A percentile compares a stretch with the other conserved stretches of the same genome.
phyloP scores from a whole-genome alignment of 1,140 invertebrate genomes.

The Spodoptera litura region DNA sequence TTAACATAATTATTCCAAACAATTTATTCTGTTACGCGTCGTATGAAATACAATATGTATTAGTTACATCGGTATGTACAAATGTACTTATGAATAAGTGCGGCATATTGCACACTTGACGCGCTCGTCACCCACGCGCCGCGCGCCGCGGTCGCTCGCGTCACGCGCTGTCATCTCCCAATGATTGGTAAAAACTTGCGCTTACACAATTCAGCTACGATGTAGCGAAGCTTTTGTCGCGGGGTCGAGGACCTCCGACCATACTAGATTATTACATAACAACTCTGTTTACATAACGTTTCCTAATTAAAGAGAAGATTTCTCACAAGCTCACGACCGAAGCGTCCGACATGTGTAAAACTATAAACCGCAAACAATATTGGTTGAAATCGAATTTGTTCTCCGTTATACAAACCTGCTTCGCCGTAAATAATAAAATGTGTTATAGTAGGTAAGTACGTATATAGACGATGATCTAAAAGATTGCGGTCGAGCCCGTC shows the following conservation, averaged over 20 bases:
- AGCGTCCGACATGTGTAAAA: constrained; percentile 1
- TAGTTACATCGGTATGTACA: constrained; percentile 36
- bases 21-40: constrained; percentile 42
- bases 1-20: constrained; percentile 39
- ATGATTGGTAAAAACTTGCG: constrained; percentile 15
- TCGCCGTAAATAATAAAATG: constrained; percentile 44
- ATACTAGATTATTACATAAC: constrained; percentile 34
- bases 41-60: constrained; percentile 41
- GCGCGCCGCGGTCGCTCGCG: not conserved
- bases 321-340: constrained; percentile 17
- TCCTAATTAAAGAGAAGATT: constrained; percentile 40
- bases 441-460: constrained; percentile 45
- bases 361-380: constrained; percentile 31
- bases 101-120: constrained; percentile 41
- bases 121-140: constrained; percentile 29
- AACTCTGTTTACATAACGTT: constrained; percentile 36
- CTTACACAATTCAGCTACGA: constrained; percentile 33
- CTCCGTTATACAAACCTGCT: constrained; percentile 38
- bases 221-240: constrained; percentile 26
- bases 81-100: constrained; percentile 37
- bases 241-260: not conserved
- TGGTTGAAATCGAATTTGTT: constrained; percentile 30
- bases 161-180: constrained; percentile 36
- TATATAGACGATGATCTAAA: constrained; percentile 74
- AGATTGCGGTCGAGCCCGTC: constrained; percentile 72